Evolutionary conservation across 2,113 vertebrate genomes (phyloP), one percentile per base, ranked within the genome.

Genomic region (Ageneiosus marmoratus): DNA sequence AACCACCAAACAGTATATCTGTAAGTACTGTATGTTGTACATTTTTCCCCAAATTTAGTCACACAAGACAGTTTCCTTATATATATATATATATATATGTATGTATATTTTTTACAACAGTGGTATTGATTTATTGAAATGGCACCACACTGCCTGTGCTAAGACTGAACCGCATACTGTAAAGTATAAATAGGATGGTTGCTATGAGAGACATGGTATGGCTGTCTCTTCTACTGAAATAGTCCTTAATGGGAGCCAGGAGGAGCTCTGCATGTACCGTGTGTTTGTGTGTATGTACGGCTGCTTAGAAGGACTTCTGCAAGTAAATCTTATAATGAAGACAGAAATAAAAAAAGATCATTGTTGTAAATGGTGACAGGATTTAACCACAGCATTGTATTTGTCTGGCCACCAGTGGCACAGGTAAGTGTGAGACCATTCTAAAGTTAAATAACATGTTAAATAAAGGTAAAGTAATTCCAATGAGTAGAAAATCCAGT

Each of bases 131-230:
- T 37, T 83, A 70, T 1, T 84, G 44, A 62, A 55, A 83, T 63
- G 29, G 51, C 67, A 79, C 69, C 4, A 4, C 27, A 16, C 27
- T 75, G n/a, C 72, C 80, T 78, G 53, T 79, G 75, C 16, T 65
- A 79, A 27, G 29, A 58, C 65, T 41, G 44, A 67, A 50, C 44
- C 12, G 15, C 81, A 50, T 79, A 50, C 48, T 86, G 41, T 86
- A 69, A 72, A 46, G 22, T 88, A 83, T 86, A 86, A 85, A 84
- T 86, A 88, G 83, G 80, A 80, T 77, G 80, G 87, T 87, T 88
- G 85, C 83, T 78, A 83, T 77, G 85, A 83, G 80, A 86, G 79
- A 80, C 78, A 80, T 80, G 50, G 72, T 51, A 83, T 86, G 55
- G 48, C 55, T 74, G 83, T 63, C 79, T 70, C 48, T 76, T 87